Conservation (phyloP, 2,888 invertebrate genomes). For the Ditylenchus weischeri region DNA sequence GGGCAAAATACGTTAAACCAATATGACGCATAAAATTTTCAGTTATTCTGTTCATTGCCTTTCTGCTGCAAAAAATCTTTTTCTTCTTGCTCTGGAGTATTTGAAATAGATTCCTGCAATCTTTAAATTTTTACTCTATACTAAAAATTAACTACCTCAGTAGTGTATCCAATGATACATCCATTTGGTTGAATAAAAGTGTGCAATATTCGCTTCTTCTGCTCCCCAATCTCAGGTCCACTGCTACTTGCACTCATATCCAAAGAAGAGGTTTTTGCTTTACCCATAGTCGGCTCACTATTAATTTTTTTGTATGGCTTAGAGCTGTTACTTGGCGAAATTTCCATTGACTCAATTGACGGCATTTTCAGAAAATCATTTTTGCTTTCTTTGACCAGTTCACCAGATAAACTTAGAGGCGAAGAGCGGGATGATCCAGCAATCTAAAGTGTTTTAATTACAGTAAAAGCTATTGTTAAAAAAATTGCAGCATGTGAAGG, state of each 20-base stretch:
- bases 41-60: too few relatives aligned
- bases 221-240: neutral
- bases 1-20: too few relatives aligned
- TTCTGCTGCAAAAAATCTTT: too few relatives aligned
- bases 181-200: constrained; percentile 5
- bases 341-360: constrained; percentile 5
- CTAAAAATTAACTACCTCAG: neutral
- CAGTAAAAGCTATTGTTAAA: too few relatives aligned
- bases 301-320: neutral
- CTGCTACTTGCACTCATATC: neutral
- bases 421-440: neutral
- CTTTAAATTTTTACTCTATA: too few relatives aligned
- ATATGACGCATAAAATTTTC: too few relatives aligned
- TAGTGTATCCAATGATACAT: constrained; percentile 6
- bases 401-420: neutral
- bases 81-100: too few relatives aligned
- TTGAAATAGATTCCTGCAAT: too few relatives aligned
- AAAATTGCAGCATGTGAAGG: too few relatives aligned
- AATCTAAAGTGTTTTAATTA: neutral
- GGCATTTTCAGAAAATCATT: constrained; percentile 10
- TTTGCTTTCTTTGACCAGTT: too few relatives aligned
- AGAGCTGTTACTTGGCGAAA: neutral
- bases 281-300: constrained; percentile 4
- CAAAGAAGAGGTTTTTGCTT: neutral
- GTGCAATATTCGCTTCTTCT: constrained; percentile 2